Base-by-base conservation (phyloP, 2,797 vertebrate genomes). In the Distichodus sexfasciatus region DNA sequence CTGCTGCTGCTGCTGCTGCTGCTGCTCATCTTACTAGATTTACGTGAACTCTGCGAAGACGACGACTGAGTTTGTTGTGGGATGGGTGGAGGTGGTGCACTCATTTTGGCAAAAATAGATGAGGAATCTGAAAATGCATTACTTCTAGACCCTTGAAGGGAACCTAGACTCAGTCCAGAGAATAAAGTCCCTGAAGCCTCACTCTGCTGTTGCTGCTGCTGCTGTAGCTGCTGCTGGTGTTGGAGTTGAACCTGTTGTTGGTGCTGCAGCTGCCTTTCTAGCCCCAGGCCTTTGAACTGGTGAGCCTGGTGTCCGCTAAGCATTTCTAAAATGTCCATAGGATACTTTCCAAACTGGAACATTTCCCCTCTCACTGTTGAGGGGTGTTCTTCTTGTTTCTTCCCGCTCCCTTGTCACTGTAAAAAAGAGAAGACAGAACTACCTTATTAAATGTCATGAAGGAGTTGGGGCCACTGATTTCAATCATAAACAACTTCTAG, bases 301-400 rank as follows among this genome's bases (percentile, higher is more conserved):
- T 93, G 91, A 64, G 90, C 90, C 67, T 92, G 91, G 87, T 93
- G 91, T 69, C 91, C 91, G 77, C 91, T 93, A 3, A 93, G 90
- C 91, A 93, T 92, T 75, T 93, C 91, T 71, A 93, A 73, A 84
- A 93, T 92, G 90, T 93, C 91, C 91, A 93, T 91, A 53, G 91
- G 90, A 87, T 92, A 93, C 74, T 92, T 93, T 83, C 91, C 91
- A 81, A 93, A 93, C 71, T 93, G 91, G 58, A 93, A 92, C 91
- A 93, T 93, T 80, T 91, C 81, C n/a, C 83, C 72, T 83, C 72
- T 75, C 61, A 74, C 50, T 76, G 74, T 69, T 69, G 64, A 76
- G 68, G 65, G 76, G 15, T 26, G 43, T 46, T 76, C 15, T 35
- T 66, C 58, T 29, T 63, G 72, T 63, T 78, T 62, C 69, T 54